Percentiles rank a stretch among this genome's conserved stretches.
These are phyloP conservation scores for Vidua macroura DNA, from an alignment of 2,113 vertebrate genomes.

Conservation along the genomic window DNA sequence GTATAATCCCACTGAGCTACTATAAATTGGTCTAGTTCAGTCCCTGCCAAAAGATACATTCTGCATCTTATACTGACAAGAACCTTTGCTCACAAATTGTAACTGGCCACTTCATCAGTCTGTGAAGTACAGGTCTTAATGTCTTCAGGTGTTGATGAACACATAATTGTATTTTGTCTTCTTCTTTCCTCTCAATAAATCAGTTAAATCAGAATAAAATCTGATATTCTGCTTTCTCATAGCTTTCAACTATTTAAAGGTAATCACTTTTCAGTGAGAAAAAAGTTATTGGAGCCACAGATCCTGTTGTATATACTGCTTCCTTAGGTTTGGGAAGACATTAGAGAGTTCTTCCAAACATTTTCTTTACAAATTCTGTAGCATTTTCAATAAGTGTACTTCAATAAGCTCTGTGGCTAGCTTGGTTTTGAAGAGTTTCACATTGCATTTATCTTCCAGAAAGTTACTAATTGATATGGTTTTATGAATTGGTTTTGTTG, in stretches of 20 bases:
- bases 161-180: not conserved
- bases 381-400: not conserved
- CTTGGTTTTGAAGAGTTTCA: not conserved
- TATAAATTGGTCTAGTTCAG: not conserved
- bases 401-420: not conserved
- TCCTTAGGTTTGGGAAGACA: not conserved
- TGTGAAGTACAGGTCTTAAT: not conserved
- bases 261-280: not conserved
- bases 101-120: not conserved
- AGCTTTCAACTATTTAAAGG: not conserved
- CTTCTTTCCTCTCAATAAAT: not conserved
- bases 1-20: not conserved
- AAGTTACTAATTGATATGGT: not conserved
- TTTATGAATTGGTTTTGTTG: not conserved
- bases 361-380: not conserved
- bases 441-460: not conserved
- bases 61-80: not conserved
- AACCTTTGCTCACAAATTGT: not conserved
- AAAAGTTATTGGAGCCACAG: not conserved
- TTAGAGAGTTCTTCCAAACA: not conserved
- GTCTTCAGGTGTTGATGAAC: not conserved
- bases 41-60: not conserved
- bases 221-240: not conserved
- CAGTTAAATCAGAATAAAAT: not conserved
- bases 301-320: not conserved